These are phyloP conservation scores for Acropora tenuis DNA, from an alignment of 64 coral and sea anemone species.

Conservation along the genomic window DNA sequence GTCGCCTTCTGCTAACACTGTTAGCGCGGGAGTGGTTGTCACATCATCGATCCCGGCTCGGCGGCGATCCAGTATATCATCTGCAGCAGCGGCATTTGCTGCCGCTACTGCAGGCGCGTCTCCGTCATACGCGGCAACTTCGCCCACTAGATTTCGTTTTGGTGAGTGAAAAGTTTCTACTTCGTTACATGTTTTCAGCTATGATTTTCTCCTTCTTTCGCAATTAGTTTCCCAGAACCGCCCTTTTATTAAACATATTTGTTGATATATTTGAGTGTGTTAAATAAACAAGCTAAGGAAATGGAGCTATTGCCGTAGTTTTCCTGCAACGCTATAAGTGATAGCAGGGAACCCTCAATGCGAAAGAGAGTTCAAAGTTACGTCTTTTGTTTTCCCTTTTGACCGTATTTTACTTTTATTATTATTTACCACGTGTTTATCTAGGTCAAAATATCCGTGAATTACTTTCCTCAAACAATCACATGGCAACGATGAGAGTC, in stretches of 20 bases:
- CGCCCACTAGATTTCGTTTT: slow-evolving; percentile 86
- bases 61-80: slow-evolving; percentile 92
- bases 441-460: slow-evolving; percentile 83
- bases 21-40: slow-evolving; percentile 91
- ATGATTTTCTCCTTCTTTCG: too few relatives aligned
- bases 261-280: too few relatives aligned
- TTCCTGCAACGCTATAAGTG: too few relatives aligned
- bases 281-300: too few relatives aligned
- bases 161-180: slow-evolving; percentile 59
- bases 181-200: neutral
- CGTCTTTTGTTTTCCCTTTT: neutral
- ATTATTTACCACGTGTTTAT: neutral
- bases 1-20: slow-evolving; percentile 68
- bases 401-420: neutral
- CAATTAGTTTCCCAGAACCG: too few relatives aligned
- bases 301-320: too few relatives aligned
- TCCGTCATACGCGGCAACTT: slow-evolving; percentile 71
- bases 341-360: too few relatives aligned
- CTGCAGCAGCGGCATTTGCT: slow-evolving; percentile 95
- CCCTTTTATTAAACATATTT: too few relatives aligned
- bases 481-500: slow-evolving; percentile 86
- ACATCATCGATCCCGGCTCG: slow-evolving; percentile 90
- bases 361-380: too few relatives aligned
- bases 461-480: slow-evolving; percentile 76
- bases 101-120: slow-evolving; percentile 95